Base-by-base conservation (phyloP, 2,797 vertebrate genomes). In the Notoglanidium macrostoma region DNA sequence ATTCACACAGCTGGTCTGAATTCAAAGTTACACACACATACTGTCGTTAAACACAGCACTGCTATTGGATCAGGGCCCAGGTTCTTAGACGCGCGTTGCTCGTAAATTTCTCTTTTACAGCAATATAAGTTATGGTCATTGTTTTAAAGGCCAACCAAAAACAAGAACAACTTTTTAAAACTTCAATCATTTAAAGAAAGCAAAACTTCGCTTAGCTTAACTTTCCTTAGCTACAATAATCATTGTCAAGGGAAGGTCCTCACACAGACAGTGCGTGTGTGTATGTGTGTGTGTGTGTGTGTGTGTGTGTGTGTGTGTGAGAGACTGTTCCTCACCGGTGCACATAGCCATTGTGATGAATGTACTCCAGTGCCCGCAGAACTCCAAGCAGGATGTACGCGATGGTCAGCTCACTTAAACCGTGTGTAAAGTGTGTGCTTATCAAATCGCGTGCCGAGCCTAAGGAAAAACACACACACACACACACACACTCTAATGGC, bases 261-360 rank as follows among this genome's bases (percentile, higher is more conserved):
- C 59, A n/a, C 2, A 63, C n/a, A 23, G 23, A 63, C 11, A 29
- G n/a, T 4, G 32, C 23, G 59, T 61, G 59, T 61, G 59, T 63
- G 61, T 63, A 11, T 61, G 59, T 61, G 59, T 61, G 59, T 63
- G 61, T 63, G n/a, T 65, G 63, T 65, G 55, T 59, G 55, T 23
- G 57, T 59, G 19, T 57, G 26, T 65, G 26, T 10, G 10, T 12
- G 67, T 5, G 65, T 15, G 12, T 5, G 12, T 2, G 0, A 0
- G 4, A 3, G 4, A 15, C 23, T n/a, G 8, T 81, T 77, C 19
- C 91, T 89, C 86, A 99, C 98, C 98, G 96, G 90, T 99, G 98
- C 63, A 99, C 98, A 0, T 99, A 99, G 93, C 98, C 98, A 98
- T 99, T 99, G 87, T 98, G 98, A 92, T 99, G 98, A 93, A 99